Conservation (phyloP, 64 coral and sea anemone species). For the Acropora yongei region DNA sequence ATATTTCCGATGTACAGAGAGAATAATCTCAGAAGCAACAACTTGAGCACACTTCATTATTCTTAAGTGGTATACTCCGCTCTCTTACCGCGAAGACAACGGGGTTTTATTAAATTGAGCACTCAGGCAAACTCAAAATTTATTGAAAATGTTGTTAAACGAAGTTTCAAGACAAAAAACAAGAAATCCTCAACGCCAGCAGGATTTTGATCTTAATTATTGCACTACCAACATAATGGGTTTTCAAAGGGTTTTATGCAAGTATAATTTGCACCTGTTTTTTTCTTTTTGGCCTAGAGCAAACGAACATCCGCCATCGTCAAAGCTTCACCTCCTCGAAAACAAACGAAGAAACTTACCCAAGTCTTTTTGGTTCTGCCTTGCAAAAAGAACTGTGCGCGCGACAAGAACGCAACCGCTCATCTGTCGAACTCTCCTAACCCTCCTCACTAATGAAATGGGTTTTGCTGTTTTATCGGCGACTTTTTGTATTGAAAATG, state of each 20-base stretch:
- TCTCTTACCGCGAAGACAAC: neutral
- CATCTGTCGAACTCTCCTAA: too few species aligned
- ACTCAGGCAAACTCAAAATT: neutral
- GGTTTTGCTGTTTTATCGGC: neutral
- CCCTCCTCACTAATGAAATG: neutral
- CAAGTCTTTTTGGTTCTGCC: too few species aligned
- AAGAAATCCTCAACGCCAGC: neutral
- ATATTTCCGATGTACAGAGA: constrained; percentile 1
- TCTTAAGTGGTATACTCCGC: neutral
- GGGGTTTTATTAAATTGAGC: neutral
- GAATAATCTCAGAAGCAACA: neutral
- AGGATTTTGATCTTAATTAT: neutral
- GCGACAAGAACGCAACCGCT: neutral
- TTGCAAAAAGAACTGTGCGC: neutral
- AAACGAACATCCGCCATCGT: too few species aligned
- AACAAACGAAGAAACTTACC: too few species aligned
- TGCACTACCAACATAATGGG: neutral
- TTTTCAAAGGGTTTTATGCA: neutral
- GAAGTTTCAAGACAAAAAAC: neutral
- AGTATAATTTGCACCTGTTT: neutral
- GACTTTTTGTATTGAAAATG: neutral
- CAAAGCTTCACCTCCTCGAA: neutral
- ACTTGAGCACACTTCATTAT: neutral
- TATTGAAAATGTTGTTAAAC: neutral
- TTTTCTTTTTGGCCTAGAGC: neutral